These are phyloP conservation scores for Sipha flava DNA, from an alignment of 1,140 invertebrate genomes.

Conservation along the genomic window DNA sequence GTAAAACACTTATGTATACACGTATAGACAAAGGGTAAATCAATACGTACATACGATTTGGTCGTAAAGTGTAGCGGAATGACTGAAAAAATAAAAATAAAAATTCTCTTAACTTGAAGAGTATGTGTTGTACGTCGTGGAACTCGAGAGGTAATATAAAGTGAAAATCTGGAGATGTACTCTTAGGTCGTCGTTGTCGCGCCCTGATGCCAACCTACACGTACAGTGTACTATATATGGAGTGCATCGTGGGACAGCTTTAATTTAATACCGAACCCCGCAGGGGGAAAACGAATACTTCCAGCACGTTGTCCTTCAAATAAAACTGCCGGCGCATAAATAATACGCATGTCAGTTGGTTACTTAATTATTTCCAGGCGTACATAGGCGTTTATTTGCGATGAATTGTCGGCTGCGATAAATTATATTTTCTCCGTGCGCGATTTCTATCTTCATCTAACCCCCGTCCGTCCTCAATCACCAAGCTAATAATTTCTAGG, in stretches of 20 bases:
- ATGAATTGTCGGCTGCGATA: not conserved
- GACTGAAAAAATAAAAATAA: no score
- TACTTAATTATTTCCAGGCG: not conserved
- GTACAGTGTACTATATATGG: not conserved
- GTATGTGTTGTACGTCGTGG: no score
- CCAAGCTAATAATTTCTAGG: no score
- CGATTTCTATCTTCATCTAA: no score
- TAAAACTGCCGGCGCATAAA: not conserved
- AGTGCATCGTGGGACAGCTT: not conserved
- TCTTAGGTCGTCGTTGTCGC: not conserved
- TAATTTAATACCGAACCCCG: conserved; percentile 14
- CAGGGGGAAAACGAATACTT: not conserved
- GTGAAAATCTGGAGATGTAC: not conserved
- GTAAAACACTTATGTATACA: no score
- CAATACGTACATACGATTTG: no score
- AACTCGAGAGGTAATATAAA: not conserved
- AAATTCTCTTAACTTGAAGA: no score
- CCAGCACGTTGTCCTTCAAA: not conserved
- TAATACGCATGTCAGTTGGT: not conserved
- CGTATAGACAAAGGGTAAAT: no score
- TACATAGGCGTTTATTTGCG: not conserved
- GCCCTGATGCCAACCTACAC: not conserved
- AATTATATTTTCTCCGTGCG: not conserved
- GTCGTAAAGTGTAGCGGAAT: no score
- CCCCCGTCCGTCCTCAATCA: no score